Evolutionary conservation across 2,113 vertebrate genomes (phyloP), one percentile per base, ranked within the genome.

Genomic region (Hemicordylus capensis): DNA sequence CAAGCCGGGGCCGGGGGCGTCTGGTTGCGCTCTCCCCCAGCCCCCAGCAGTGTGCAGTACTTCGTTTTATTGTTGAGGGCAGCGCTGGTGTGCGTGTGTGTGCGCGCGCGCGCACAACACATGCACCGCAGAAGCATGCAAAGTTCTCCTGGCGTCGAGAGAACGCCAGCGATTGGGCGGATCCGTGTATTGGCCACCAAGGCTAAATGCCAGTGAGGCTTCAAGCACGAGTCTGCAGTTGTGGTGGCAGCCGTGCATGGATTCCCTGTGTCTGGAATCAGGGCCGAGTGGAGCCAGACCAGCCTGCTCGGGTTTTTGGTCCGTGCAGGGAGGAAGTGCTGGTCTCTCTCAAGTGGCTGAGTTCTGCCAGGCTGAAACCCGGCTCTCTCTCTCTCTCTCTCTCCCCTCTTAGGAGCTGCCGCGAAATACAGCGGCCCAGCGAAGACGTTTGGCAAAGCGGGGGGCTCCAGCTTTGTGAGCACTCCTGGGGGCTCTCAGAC

Each of bases 401-500:
- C 84, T 42, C 86, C 42, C 85, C 80, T 66, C 92, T 89, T 75
- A 95, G 95, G 94, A 88, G 89, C 93, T 84, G 34, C 67, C 81
- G 82, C 94, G 0, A 94, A 95, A 93, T 94, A 96, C 94, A 96
- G 81, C 19, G 93, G 94, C 90, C 93, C 96, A 63, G 93, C 92
- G 76, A 96, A 95, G 94, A 96, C 95, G 67, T 97, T 97, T 89
- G 96, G 94, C 19, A 99, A 95, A 94, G 42, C 85, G 0, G 94
- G 96, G 67, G 85, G 87, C 91, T 7, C 91, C 90, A 93, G 64
- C 72, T 76, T 78, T 3, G 39, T 91, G 75, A 97, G 86, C 90
- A 97, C 97, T 44, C 97, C 98, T 0, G 98, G 96, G 46, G 97
- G 96, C 1, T 88, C 96, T 11, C 97, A 97, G 92, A 91, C 96